Conservation (phyloP, 2,888 invertebrate genomes). For the Caradrina kadenii region DNA sequence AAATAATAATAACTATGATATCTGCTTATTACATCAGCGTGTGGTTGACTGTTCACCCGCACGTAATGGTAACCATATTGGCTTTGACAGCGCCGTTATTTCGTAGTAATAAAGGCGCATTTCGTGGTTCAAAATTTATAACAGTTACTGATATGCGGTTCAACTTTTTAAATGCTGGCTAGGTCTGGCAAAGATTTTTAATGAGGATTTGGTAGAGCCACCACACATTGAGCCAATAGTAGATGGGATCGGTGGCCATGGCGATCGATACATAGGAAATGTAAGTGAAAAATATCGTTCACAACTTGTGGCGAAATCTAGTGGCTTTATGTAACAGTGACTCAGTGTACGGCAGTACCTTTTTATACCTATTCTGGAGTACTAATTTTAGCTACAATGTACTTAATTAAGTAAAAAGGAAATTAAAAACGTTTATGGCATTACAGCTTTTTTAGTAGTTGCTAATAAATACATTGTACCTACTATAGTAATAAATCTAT, state of each 20-base stretch:
- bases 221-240: neutral
- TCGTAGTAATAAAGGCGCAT: neutral
- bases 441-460: neutral
- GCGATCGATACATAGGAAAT: neutral
- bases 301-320: too few relatives aligned
- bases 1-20: too few relatives aligned
- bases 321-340: neutral
- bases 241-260: neutral
- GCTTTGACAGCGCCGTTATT: neutral
- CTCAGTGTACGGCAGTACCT: neutral
- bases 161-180: conserved; percentile 1
- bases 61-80: neutral
- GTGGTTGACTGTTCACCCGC: neutral
- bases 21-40: too few relatives aligned
- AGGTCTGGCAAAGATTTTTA: conserved; percentile 4
- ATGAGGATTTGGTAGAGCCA: conserved; percentile 14
- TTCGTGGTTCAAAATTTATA: neutral
- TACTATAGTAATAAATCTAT: too few relatives aligned
- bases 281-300: too few relatives aligned
- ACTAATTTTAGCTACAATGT: conserved; percentile 9
- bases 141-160: conserved; percentile 1
- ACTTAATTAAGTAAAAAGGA: neutral
- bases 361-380: conserved; percentile 1
- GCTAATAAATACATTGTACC: neutral
- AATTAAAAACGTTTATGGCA: conserved; percentile 9